Conservation (phyloP, 2,797 vertebrate species). For the Monodelphis domestica region DNA sequence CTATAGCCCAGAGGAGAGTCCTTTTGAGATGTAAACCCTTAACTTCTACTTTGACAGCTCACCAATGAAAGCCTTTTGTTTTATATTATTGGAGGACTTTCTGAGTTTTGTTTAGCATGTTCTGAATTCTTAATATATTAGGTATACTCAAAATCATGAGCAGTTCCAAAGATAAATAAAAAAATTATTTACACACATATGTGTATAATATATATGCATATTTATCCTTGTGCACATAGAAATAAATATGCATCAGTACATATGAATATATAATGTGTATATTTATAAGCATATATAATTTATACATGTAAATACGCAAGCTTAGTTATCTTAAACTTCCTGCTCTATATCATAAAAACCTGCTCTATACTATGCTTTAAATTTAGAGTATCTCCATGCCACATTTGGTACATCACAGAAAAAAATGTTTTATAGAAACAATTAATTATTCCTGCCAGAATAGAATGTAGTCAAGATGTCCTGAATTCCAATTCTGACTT, state of each 20-base stretch:
- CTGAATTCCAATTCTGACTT: background rate
- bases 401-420: background rate
- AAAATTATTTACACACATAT: too few species aligned
- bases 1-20: background rate
- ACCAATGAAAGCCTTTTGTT: background rate
- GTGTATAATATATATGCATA: too few species aligned
- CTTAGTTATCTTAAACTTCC: background rate
- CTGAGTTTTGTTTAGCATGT: background rate
- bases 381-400: background rate
- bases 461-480: background rate
- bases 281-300: too few species aligned
- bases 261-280: too few species aligned
- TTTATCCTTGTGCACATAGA: too few species aligned
- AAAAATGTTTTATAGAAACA: background rate
- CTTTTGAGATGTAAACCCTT: background rate
- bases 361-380: background rate
- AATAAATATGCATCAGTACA: too few species aligned
- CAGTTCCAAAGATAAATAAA: background rate
- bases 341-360: background rate
- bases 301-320: background rate
- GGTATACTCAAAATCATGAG: background rate
- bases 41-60: background rate
- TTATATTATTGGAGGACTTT: background rate
- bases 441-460: background rate
- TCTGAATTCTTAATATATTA: background rate